phyloP scores from a whole-genome alignment of 1,140 invertebrate genomes.

The Helicoverpa zea region DNA sequence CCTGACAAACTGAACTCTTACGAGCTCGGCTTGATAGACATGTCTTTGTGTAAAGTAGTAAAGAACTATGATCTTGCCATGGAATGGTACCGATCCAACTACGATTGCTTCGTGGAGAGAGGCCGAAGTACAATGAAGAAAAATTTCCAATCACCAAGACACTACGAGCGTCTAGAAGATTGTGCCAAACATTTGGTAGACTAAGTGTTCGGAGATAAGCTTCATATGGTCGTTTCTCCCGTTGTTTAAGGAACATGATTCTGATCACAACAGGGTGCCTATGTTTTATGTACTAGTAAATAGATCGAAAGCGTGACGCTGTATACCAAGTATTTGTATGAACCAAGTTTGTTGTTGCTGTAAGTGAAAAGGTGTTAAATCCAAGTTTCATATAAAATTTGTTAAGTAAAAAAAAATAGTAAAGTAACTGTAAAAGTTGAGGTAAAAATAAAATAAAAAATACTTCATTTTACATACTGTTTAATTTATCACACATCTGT shows the following conservation, averaged over 20 bases:
- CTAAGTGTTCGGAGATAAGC: too few relatives aligned
- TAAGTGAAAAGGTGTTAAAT: constrained; percentile 21
- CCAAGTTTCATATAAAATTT: background rate
- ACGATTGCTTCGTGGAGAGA: background rate
- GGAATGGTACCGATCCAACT: constrained; percentile 56
- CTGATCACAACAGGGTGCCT: too few relatives aligned
- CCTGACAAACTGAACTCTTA: constrained; percentile 57
- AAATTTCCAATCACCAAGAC: constrained; percentile 50
- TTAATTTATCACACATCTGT: constrained; percentile 14
- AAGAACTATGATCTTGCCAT: constrained; percentile 57
- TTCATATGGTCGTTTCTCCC: too few relatives aligned
- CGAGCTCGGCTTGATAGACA: constrained; percentile 63
- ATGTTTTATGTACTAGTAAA: background rate
- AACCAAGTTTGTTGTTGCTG: constrained; percentile 31
- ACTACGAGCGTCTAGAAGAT: constrained; percentile 38
- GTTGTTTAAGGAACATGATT: too few relatives aligned
- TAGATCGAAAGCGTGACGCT: background rate
- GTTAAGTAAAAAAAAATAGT: background rate
- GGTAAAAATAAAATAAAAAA: constrained; percentile 34
- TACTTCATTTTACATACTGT: constrained; percentile 1
- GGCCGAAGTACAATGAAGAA: constrained; percentile 48
- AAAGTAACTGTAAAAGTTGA: constrained; percentile 21
- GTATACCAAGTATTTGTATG: background rate
- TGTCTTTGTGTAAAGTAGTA: constrained; percentile 50
- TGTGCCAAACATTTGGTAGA: constrained; percentile 35